phyloP scores from a whole-genome alignment of 2,113 vertebrate species.

The Xyliphius kryptos region DNA sequence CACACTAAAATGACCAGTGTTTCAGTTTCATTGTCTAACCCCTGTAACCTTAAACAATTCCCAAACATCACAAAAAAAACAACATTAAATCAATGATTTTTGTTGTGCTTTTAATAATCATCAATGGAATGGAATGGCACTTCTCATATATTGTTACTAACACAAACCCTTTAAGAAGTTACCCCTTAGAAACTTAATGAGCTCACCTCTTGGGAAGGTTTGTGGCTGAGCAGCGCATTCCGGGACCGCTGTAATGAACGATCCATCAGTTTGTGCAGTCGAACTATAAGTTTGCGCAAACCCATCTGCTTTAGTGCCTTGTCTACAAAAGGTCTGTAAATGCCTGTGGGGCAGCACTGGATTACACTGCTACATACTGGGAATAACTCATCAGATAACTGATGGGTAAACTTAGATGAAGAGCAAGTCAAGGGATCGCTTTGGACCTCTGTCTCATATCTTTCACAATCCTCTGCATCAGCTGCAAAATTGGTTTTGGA shows the following conservation, averaged over 20 bases:
- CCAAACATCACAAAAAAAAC: too few relatives aligned
- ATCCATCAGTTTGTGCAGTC: conserved; percentile 97
- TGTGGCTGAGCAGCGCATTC: conserved; percentile 76
- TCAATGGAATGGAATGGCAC: too few relatives aligned
- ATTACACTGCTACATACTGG: conserved; percentile 56
- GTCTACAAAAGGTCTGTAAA: conserved; percentile 97
- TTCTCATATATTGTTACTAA: too few relatives aligned
- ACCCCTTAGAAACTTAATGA: too few relatives aligned
- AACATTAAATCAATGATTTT: too few relatives aligned
- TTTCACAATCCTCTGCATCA: conserved; percentile 68
- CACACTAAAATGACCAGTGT: too few relatives aligned
- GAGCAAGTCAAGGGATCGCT: conserved; percentile 55
- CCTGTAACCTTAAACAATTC: too few relatives aligned
- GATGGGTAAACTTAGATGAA: conserved; percentile 67
- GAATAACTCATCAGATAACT: conserved; percentile 74
- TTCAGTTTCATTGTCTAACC: too few relatives aligned
- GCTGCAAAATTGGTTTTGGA: conserved; percentile 71
- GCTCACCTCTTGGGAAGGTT: conserved; percentile 78
- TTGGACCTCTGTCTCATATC: conserved; percentile 24
- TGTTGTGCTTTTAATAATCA: too few relatives aligned
- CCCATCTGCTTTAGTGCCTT: conserved; percentile 99
- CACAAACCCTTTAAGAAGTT: too few relatives aligned
- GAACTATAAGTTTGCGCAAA: conserved; percentile 88
- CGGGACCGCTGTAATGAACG: conserved; percentile 91
- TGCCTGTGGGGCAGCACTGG: conserved; percentile 81